These are phyloP conservation scores for Setipinna tenuifilis DNA, from an alignment of 2,797 vertebrate species.

Conservation along the genomic window DNA sequence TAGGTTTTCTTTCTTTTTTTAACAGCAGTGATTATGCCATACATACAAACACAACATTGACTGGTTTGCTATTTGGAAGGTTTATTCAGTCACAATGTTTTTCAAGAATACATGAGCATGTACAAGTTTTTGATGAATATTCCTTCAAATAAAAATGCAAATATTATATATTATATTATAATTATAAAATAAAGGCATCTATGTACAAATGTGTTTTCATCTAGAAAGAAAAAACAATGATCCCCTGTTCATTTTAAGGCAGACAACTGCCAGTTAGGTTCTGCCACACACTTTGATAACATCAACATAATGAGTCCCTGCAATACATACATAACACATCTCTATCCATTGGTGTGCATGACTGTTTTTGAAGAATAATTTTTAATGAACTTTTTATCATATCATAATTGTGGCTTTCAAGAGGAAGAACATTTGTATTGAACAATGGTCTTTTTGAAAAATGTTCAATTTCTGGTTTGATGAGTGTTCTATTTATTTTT, in stretches of 20 bases:
- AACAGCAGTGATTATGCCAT: not conserved
- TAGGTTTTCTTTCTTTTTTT: too few relatives aligned
- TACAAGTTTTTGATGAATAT: slow-evolving; percentile 12
- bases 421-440: too few relatives aligned
- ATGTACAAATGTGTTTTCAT: not conserved
- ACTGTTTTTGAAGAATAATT: not conserved
- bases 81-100: slow-evolving; percentile 60
- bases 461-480: too few relatives aligned
- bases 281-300: not conserved
- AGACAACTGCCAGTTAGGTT: not conserved
- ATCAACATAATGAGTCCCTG: not conserved
- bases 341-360: not conserved
- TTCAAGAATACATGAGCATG: slow-evolving; percentile 7
- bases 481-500: not conserved
- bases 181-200: slow-evolving; percentile 45
- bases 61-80: slow-evolving; percentile 44
- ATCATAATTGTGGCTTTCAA: too few relatives aligned
- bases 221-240: not conserved
- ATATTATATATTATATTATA: slow-evolving; percentile 49
- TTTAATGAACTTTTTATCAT: too few relatives aligned
- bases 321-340: not conserved
- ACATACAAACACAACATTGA: not conserved
- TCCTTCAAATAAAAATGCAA: slow-evolving; percentile 68
- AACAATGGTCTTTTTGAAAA: too few relatives aligned
- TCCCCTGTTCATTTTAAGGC: not conserved